These are phyloP conservation scores for Leptoteleia sp. DNA, from an alignment of 1,140 invertebrate species.

Conservation along the genomic window DNA sequence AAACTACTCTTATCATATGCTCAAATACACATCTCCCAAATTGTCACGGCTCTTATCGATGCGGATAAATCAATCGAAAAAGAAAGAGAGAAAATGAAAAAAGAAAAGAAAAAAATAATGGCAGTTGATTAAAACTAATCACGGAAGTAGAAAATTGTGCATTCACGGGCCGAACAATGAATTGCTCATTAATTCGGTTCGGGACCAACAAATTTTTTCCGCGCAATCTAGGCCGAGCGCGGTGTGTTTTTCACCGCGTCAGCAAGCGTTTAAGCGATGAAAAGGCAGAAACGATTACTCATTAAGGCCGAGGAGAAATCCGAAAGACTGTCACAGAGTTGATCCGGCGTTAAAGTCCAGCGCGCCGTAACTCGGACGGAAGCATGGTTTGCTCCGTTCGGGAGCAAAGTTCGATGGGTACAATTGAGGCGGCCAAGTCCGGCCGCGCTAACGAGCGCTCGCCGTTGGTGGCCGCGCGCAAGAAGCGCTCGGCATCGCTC, in stretches of 20 bases:
- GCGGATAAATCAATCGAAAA: no score
- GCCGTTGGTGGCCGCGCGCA: slow-evolving; percentile 1
- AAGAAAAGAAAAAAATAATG: slow-evolving; percentile 6
- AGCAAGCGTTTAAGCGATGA: slow-evolving; percentile 17
- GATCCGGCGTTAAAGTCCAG: slow-evolving; percentile 26
- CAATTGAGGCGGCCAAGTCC: no score
- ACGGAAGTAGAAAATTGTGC: slow-evolving; percentile 29
- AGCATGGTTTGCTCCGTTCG: slow-evolving; percentile 18
- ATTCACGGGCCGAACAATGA: slow-evolving; percentile 14
- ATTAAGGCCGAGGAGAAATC: slow-evolving; percentile 32
- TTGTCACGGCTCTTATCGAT: no score
- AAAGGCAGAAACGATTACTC: slow-evolving; percentile 26
- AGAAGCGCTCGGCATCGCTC: no score
- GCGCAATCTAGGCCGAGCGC: slow-evolving; percentile 5
- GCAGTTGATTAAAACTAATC: slow-evolving; percentile 23
- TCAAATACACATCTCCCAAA: no score
- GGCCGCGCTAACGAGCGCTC: slow-evolving; percentile 13
- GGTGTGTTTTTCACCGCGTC: slow-evolving; percentile 17
- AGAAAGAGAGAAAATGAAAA: no score
- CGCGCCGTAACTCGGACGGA: slow-evolving; percentile 3
- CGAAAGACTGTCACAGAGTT: slow-evolving; percentile 14
- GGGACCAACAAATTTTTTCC: slow-evolving; percentile 4
- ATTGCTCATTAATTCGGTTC: slow-evolving; percentile 11
- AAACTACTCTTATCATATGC: no score
- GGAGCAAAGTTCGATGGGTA: slow-evolving; percentile 5